Percentiles rank a stretch among this genome's conserved stretches.
These are phyloP conservation scores for Aethina tumida DNA, from an alignment of 1,140 invertebrate genomes.

Conservation along the genomic window DNA sequence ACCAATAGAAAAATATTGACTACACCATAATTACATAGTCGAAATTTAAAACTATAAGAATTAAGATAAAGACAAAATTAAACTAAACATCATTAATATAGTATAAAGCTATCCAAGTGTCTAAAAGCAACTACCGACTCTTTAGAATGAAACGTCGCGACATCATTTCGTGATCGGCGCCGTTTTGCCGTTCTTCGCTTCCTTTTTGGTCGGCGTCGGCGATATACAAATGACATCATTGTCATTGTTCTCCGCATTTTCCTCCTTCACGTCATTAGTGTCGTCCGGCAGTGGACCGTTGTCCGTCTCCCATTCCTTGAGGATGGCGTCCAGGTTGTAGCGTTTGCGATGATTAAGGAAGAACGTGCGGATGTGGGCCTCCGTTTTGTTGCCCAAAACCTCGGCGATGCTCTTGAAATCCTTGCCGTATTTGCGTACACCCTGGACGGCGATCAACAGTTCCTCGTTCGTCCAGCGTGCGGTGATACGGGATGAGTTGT, in stretches of 20 bases:
- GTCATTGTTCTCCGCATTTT: constrained; percentile 27
- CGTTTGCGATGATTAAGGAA: constrained; percentile 82
- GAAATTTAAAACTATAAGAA: neutral
- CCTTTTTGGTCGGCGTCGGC: constrained; percentile 26
- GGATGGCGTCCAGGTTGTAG: constrained; percentile 81
- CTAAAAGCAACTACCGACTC: constrained; percentile 3
- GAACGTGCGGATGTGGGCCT: constrained; percentile 83
- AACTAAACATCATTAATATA: constrained; percentile 4
- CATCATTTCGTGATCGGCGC: constrained; percentile 25
- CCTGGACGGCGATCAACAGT: constrained; percentile 80
- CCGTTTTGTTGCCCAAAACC: constrained; percentile 89
- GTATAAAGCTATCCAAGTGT: neutral
- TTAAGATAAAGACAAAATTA: constrained; percentile 7
- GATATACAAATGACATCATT: constrained; percentile 35
- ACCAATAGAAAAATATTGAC: constrained; percentile 4
- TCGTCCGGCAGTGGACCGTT: constrained; percentile 43
- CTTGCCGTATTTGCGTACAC: constrained; percentile 89
- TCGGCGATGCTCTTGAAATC: constrained; percentile 94
- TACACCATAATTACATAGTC: neutral
- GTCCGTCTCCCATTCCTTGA: constrained; percentile 79
- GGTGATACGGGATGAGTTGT: constrained; percentile 26
- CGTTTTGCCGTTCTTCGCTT: constrained; percentile 29
- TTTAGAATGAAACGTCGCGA: constrained; percentile 6
- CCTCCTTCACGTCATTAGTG: constrained; percentile 24
- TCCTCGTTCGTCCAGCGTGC: constrained; percentile 87